These are phyloP conservation scores for Ladona fulva DNA, from an alignment of 1,140 invertebrate species.

Conservation along the genomic window DNA sequence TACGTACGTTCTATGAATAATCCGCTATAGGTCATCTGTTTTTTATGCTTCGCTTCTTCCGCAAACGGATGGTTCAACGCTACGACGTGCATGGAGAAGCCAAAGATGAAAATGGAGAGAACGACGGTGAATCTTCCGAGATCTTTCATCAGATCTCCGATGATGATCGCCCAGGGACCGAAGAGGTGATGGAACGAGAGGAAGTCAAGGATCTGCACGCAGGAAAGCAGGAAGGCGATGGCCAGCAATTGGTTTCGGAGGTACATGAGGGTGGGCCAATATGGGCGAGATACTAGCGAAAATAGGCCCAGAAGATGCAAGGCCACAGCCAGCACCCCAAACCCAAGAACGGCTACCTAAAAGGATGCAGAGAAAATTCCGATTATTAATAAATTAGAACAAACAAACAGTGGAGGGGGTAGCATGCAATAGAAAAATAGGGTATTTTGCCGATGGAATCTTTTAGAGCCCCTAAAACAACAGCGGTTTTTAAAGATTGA, in stretches of 20 bases:
- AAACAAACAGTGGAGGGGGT: no score
- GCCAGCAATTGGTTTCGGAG: slow-evolving; percentile 94
- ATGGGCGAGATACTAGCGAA: slow-evolving; percentile 52
- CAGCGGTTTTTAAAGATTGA: no score
- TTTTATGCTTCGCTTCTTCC: slow-evolving; percentile 32
- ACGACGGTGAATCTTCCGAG: slow-evolving; percentile 93
- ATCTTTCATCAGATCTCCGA: slow-evolving; percentile 82
- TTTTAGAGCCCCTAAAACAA: no score
- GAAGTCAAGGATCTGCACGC: slow-evolving; percentile 94
- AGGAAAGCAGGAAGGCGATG: slow-evolving; percentile 85
- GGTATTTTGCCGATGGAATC: no score
- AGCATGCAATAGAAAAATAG: no score
- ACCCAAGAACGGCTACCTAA: slow-evolving; percentile 73
- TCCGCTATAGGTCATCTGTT: slow-evolving; percentile 23
- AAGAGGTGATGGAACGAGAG: slow-evolving; percentile 97
- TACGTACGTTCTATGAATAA: slow-evolving; percentile 30
- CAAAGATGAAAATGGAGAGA: slow-evolving; percentile 93
- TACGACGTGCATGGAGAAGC: slow-evolving; percentile 96
- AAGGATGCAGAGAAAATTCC: not conserved
- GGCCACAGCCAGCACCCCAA: slow-evolving; percentile 84
- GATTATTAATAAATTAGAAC: no score
- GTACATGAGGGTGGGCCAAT: slow-evolving; percentile 79
- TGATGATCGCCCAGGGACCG: slow-evolving; percentile 94
- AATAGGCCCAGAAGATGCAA: slow-evolving; percentile 75
- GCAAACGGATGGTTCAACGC: slow-evolving; percentile 87